phyloP scores from a whole-genome alignment of 2,888 invertebrate species.

The Chironomus tentans region DNA sequence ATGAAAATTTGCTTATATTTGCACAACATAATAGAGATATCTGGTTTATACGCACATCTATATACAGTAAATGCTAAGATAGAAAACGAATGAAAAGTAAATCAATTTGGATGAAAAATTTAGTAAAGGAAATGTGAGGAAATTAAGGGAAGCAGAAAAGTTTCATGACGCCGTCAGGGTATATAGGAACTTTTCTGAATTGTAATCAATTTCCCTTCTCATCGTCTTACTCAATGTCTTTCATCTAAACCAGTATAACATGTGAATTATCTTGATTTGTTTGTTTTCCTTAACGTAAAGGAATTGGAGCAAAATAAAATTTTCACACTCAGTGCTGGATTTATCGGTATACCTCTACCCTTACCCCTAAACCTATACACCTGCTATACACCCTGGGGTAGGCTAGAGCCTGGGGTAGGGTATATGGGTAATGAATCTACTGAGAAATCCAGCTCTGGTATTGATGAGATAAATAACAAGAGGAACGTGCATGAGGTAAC shows the following conservation, averaged over 20 bases:
- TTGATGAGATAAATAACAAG: background rate
- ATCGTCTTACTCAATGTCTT: background rate
- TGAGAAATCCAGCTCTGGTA: no score
- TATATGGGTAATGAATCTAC: no score
- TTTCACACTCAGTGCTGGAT: background rate
- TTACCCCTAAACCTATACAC: no score
- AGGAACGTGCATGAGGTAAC: background rate
- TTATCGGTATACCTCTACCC: no score
- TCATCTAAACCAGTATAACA: background rate
- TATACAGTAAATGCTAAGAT: background rate
- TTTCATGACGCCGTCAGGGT: slow-evolving; percentile 10
- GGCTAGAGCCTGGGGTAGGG: no score
- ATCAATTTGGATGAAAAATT: background rate
- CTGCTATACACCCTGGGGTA: no score
- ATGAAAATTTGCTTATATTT: background rate
- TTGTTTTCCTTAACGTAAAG: background rate
- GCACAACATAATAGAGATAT: background rate
- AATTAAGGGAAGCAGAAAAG: slow-evolving; percentile 5
- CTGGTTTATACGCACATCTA: background rate
- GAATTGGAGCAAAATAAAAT: background rate
- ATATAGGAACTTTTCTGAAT: background rate
- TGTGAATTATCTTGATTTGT: background rate
- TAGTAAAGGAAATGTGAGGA: background rate
- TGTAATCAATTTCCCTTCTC: background rate
- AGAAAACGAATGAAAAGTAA: background rate